phyloP scores from a whole-genome alignment of 2,113 vertebrate genomes.

The Anthoscopus minutus region DNA sequence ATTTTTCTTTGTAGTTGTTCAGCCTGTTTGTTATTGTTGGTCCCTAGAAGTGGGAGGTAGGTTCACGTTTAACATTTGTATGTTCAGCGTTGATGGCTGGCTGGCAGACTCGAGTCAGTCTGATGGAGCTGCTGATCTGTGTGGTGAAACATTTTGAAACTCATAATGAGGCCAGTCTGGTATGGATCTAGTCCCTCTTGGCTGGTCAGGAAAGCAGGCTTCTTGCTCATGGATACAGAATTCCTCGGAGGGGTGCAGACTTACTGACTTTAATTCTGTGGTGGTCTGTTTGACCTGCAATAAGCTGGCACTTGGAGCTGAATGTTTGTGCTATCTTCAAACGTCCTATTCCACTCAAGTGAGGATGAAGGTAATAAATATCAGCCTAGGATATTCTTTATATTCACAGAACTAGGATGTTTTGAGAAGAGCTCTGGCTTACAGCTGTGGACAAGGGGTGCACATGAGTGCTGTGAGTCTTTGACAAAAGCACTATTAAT shows the following conservation, averaged over 20 bases:
- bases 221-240: not conserved
- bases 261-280: not conserved
- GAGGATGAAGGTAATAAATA: not conserved
- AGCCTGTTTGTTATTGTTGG: not conserved
- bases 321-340: not conserved
- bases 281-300: not conserved
- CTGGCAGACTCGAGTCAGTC: not conserved
- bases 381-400: not conserved
- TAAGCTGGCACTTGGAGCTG: not conserved
- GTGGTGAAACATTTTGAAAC: not conserved
- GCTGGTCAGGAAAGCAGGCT: not conserved
- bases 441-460: not conserved
- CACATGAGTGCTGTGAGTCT: not conserved
- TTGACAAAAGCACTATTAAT: not conserved
- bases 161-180: accelerated
- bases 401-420: not conserved
- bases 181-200: not conserved
- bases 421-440: not conserved
- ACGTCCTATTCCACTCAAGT: not conserved
- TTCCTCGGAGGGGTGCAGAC: not conserved
- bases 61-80: accelerated
- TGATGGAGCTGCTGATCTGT: not conserved
- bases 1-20: not conserved
- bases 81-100: not conserved
- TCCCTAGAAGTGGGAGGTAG: not conserved